These are phyloP conservation scores for Holocentrus rufus DNA, from an alignment of 2,797 vertebrate genomes.

Conservation along the genomic window DNA sequence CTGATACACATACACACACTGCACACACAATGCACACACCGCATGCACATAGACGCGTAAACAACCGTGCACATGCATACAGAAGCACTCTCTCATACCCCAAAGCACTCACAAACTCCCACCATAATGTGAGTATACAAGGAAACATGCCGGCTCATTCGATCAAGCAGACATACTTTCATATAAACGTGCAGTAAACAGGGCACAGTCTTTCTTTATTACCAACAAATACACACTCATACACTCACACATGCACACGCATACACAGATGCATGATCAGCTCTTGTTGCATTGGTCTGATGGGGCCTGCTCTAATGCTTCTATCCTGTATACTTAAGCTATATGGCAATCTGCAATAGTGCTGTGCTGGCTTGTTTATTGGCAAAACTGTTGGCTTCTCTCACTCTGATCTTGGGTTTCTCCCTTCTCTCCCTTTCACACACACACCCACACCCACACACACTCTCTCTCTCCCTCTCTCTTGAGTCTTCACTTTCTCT, in stretches of 20 bases:
- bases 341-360: conserved; percentile 71
- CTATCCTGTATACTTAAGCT: conserved; percentile 70
- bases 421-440: conserved; percentile 11
- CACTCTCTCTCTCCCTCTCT: background rate
- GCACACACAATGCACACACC: background rate
- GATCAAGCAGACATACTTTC: no score
- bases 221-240: background rate
- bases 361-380: conserved; percentile 74
- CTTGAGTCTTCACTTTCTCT: background rate
- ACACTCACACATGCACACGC: conserved; percentile 3
- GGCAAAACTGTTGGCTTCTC: conserved; percentile 67
- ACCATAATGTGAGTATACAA: no score
- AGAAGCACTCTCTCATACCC: background rate
- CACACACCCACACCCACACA: background rate
- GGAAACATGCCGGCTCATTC: no score
- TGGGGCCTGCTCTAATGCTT: conserved; percentile 60
- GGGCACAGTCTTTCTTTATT: background rate
- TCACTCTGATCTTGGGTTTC: conserved; percentile 53
- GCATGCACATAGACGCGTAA: background rate
- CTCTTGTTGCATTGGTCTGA: conserved; percentile 58
- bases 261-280: conserved; percentile 60
- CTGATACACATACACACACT: conserved; percentile 1
- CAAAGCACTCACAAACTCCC: background rate
- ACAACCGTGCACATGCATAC: conserved; percentile 1
- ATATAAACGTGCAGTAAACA: background rate